A percentile compares a stretch with the other conserved stretches of the same genome.
Evolutionary conservation across 2,113 vertebrate species (phyloP).

Genomic region (Apodemus speciosus): DNA sequence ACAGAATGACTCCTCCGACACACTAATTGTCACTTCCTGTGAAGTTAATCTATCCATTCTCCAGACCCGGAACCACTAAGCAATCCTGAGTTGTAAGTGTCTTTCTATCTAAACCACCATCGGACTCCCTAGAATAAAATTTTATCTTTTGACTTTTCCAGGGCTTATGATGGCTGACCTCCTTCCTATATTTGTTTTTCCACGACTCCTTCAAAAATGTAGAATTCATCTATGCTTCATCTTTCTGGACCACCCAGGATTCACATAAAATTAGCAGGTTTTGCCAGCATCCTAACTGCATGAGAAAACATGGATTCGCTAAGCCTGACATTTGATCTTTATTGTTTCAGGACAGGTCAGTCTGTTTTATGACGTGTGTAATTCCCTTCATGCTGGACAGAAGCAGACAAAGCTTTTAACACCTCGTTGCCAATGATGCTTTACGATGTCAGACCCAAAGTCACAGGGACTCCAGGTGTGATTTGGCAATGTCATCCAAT

Average conservation of each 20-base stretch:
- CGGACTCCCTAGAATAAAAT: neutral
- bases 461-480: neutral
- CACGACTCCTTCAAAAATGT: slow-evolving; percentile 24
- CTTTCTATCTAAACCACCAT: neutral
- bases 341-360: slow-evolving; percentile 57
- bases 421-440: neutral
- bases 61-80: slow-evolving; percentile 7
- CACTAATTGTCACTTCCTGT: neutral
- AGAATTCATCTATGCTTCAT: slow-evolving; percentile 29
- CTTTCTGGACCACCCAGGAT: slow-evolving; percentile 62
- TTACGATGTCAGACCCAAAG: neutral
- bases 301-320: slow-evolving; percentile 50
- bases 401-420: neutral
- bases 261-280: slow-evolving; percentile 39
- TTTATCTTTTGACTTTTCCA: slow-evolving; percentile 50
- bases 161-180: neutral
- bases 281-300: neutral
- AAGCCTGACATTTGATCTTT: slow-evolving; percentile 14
- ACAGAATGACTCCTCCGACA: neutral
- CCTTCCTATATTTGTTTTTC: slow-evolving; percentile 58
- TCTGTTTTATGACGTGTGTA: slow-evolving; percentile 7
- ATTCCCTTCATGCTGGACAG: neutral
- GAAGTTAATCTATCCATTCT: neutral
- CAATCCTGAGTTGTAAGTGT: neutral
- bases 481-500: neutral